Base-by-base conservation (phyloP, 1,140 invertebrate genomes). In the Archegozetes longisetosus region DNA sequence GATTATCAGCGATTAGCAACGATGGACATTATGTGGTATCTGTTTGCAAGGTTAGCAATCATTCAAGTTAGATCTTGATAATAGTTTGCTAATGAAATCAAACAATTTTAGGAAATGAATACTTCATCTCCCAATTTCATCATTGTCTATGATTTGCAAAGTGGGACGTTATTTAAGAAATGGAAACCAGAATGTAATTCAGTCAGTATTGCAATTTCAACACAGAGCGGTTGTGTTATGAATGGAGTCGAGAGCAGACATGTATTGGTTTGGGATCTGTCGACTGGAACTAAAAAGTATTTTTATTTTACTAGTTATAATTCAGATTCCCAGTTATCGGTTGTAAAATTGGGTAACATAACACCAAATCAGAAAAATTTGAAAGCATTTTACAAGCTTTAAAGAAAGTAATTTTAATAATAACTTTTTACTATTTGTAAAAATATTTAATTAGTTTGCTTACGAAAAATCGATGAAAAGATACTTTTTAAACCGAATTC, bases 131-230 rank as follows among this genome's bases (percentile, higher is more conserved):
- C 86, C 1, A 89, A 88, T 74, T 89, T 88, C 74, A 86, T 91
- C 56, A 84, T 88, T 46, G 85, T 90, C 26, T 91, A 89, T 71
- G 87, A 91, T 73, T 75, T 91, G n/a, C 83, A 86, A 74, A 88
- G 84, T 65, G 87, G 87, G n/a, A 89, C 86, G 1, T 70, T 89
- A 62, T 89, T 89, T 73, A 88, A 88, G 72, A 69, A 69, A 73
- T 88, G 86, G 84, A 89, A 89, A 71, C 84, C 85, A 0, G 80
- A 80, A 48, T 81, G 81, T 60, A 84, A 84, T 70, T 86, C 83
- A 4, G 83, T 84, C 1, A 80, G 84, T 13, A 74, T 89, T 61
- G 84, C 84, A 62, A 87, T 89, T 69, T 86, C 85, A 62, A 85
- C 85, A 22, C 75, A 78, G 57, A 81, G 83, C 64, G 79, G 81